Conservation (phyloP, 2,113 vertebrate genomes). For the Dasyprocta punctata region DNA sequence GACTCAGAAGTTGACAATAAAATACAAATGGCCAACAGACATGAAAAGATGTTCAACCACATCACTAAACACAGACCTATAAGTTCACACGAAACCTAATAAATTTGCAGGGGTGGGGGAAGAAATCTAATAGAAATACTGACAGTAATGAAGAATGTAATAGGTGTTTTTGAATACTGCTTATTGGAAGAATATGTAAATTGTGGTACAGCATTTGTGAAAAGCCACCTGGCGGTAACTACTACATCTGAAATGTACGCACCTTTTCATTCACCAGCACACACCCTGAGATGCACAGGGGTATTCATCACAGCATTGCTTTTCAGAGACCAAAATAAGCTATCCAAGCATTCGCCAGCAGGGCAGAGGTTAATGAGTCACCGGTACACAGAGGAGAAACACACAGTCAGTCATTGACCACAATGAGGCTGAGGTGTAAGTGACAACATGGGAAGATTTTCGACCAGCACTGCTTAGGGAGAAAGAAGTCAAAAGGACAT, state of each 20-base stretch:
- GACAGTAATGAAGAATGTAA: not conserved
- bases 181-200: not conserved
- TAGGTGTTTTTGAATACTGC: accelerated
- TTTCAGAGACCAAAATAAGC: not conserved
- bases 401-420: not conserved
- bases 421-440: not conserved
- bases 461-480: not conserved
- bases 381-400: not conserved
- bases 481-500: not conserved
- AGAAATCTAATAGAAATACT: not conserved
- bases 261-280: not conserved
- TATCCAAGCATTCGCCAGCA: not conserved
- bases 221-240: not conserved
- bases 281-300: not conserved
- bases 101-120: too few relatives aligned
- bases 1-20: not conserved
- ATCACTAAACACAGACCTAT: not conserved
- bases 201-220: not conserved
- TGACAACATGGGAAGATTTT: not conserved
- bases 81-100: not conserved
- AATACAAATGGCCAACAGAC: not conserved
- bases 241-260: not conserved
- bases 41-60: not conserved
- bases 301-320: not conserved
- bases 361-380: not conserved